Evolutionary conservation across 2,888 invertebrate species (phyloP).

Genomic region (Parnassius apollo): DNA sequence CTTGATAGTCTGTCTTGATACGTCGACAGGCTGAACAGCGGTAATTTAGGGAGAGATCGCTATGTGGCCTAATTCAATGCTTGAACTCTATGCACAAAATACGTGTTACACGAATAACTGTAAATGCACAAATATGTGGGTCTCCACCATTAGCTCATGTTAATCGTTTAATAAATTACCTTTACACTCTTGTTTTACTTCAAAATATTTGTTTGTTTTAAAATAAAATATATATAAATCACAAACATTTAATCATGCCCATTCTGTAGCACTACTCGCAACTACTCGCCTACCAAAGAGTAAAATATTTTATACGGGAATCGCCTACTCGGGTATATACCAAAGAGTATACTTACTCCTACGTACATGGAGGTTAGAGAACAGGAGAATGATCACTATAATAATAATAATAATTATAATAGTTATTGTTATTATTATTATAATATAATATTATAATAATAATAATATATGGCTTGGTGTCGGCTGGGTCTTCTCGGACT

Average conservation of each 20-base stretch:
- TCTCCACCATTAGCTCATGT: slow-evolving; percentile 41
- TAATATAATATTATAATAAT: no score
- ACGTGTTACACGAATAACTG: slow-evolving; percentile 81
- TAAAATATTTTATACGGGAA: no score
- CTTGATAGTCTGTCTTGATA: slow-evolving; percentile 66
- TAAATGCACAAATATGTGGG: slow-evolving; percentile 75
- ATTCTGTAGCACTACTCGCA: slow-evolving; percentile 56
- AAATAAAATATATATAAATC: slow-evolving; percentile 42
- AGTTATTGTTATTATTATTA: no score
- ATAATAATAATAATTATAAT: no score
- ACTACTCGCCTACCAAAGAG: background rate
- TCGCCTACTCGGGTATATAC: no score
- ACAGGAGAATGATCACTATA: no score
- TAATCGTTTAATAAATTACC: slow-evolving; percentile 39
- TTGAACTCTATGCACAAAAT: slow-evolving; percentile 80
- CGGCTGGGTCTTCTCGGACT: no score
- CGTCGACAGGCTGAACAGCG: slow-evolving; percentile 82
- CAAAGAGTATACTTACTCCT: no score
- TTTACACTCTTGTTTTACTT: slow-evolving; percentile 39
- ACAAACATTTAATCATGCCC: slow-evolving; percentile 67
- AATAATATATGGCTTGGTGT: no score
- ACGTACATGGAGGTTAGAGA: no score
- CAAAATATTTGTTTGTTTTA: slow-evolving; percentile 37
- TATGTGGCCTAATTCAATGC: slow-evolving; percentile 82
- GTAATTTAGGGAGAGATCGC: slow-evolving; percentile 83